A percentile compares a stretch with the other conserved stretches of the same genome.
Evolutionary conservation across 2,113 vertebrate genomes (phyloP).

Genomic region (Bos indicus): DNA sequence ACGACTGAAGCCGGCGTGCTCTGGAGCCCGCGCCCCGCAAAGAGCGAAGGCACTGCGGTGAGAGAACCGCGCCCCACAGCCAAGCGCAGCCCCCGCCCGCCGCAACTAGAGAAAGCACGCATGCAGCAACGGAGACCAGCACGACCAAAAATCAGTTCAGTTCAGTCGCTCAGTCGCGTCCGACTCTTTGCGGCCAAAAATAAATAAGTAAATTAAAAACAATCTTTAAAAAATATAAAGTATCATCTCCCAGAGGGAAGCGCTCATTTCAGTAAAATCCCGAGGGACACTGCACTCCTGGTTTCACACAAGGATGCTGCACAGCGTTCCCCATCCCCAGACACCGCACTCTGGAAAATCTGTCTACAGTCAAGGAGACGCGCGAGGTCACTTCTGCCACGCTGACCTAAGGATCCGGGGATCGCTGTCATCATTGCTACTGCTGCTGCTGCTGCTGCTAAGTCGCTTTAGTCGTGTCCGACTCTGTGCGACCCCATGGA

Average conservation of each 20-base stretch:
- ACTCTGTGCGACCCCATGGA: no score
- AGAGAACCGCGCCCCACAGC: background rate
- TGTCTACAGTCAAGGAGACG: rapidly evolving
- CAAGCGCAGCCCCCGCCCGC: rapidly evolving
- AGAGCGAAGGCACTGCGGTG: rapidly evolving
- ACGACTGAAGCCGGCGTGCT: no score
- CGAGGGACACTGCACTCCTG: no score
- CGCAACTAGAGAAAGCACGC: rapidly evolving
- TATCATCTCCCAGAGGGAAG: background rate
- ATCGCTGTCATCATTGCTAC: background rate
- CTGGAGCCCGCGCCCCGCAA: background rate
- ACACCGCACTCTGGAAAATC: background rate
- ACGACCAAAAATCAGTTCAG: background rate
- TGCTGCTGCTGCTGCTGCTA: no score
- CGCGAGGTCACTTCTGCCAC: background rate
- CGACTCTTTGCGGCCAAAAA: background rate
- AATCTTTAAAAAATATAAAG: background rate
- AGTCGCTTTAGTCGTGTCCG: no score
- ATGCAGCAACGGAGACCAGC: background rate
- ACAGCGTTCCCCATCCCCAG: rapidly evolving
- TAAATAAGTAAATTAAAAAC: background rate
- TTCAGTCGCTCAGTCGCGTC: background rate
- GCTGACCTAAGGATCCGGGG: background rate
- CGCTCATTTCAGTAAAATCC: background rate
- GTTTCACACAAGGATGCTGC: background rate